Evolutionary conservation across 2,888 invertebrate genomes (phyloP), one percentile per base, ranked within the genome.

Genomic region (Pristionchus maxplancki): DNA sequence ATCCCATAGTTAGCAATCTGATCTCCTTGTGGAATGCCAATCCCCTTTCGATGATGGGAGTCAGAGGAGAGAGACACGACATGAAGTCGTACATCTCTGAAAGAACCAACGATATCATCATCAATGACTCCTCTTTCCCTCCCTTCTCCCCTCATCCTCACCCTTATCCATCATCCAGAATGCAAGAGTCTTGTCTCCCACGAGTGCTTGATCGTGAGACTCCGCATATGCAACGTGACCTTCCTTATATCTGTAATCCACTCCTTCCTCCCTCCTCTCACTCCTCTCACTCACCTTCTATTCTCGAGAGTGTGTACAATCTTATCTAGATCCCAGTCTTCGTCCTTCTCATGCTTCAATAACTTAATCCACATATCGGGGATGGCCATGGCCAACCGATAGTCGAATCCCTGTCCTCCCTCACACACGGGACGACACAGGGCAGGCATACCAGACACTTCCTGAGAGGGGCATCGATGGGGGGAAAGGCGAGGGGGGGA

Each of bases 361-460:
- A 95, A 90, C 95, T 96, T 96, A 94, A 99, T 99, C 99, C 99
- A 99, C 96, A 97, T 98, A 95, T 99, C 99, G 0, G 99, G 99
- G 93, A 99, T 97, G 44, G 99, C 98, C 99, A 99, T 99, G 31
- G 97, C 98, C 87, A 99, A 96, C n/a, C 99, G 97, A 89, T 94
- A 96, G 95, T 99, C 99, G 95, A 99, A 99, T 11, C 99, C 99
- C 50, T 89, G 82, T 31, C 98, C 98, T 74, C 98, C 99, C 95
- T 99, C 99, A 6, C 95, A 95, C 0, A 98, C 97, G 0, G 99
- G 98, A 0, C 99, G 96, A 94, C 99, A 98, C 9, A 97, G 96
- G 0, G 97, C 98, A 5, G 99, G 99, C 99, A 99, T 99, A 64
- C 99, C 99, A 20, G 98, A 98, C 0, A 99, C 99, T 95, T 99